Conservation (phyloP, 2,888 invertebrate species). For the Lepidochitona cinerea region DNA sequence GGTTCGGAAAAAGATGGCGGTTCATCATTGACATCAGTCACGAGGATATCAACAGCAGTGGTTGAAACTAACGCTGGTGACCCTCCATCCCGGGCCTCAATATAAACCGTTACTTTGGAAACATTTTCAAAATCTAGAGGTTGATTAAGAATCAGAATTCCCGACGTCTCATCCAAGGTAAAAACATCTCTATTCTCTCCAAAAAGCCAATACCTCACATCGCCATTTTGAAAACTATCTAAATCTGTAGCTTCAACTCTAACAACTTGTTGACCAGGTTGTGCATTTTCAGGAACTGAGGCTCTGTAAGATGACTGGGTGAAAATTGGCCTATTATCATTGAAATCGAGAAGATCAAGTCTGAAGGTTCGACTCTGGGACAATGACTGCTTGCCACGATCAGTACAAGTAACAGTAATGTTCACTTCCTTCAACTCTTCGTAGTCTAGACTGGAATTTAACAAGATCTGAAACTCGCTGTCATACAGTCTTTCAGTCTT, state of each 20-base stretch:
- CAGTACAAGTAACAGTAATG: conserved; percentile 4
- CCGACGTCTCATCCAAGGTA: neutral
- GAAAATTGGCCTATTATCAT: conserved; percentile 6
- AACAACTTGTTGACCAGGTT: neutral
- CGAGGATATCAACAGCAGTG: conserved; percentile 79
- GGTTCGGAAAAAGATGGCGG: conserved; percentile 82
- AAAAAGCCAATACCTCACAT: neutral
- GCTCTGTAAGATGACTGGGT: neutral
- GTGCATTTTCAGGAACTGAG: neutral
- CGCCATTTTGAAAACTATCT: neutral
- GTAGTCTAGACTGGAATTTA: conserved; percentile 52
- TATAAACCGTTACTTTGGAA: conserved; percentile 79
- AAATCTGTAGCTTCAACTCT: neutral
- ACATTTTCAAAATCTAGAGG: conserved; percentile 82
- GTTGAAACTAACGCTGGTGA: conserved; percentile 73
- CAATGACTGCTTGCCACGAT: neutral
- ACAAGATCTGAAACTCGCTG: conserved; percentile 54
- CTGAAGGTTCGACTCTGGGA: neutral
- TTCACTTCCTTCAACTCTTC: conserved; percentile 29
- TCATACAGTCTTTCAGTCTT: conserved; percentile 46
- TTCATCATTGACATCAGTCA: conserved; percentile 90
- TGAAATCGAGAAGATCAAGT: neutral
- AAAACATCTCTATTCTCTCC: neutral
- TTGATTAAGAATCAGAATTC: neutral
- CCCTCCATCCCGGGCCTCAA: conserved; percentile 74